Evolutionary conservation across 2,113 vertebrate species (phyloP), one percentile per base, ranked within the genome.

Genomic region (Engystomops pustulosus): DNA sequence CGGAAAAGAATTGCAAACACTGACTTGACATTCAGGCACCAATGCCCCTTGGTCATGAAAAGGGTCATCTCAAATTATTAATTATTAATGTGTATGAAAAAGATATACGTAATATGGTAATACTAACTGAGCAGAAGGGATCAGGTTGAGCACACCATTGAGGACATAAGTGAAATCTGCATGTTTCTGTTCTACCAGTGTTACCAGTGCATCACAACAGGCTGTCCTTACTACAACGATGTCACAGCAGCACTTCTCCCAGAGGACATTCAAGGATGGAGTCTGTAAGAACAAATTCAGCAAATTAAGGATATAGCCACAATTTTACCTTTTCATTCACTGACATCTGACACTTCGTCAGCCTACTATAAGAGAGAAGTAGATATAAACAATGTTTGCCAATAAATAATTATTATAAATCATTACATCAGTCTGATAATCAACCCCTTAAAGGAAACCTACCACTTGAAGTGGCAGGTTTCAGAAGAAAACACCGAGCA

Each of bases 231-330:
- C 92, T 44, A 91, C 89, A 2, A 92, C 90, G 0, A 86, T 89
- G 70, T 97, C 96, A 80, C 93, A 92, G 91, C 96, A 95, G 85
- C 96, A 97, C 86, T 94, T 96, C 88, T 98, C 95, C 97, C 98
- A 99, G 18, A 99, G 94, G 77, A 95, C 87, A 87, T 95, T 95
- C 90, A 97, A 68, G 1, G 96, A 95, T 4, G 93, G 92, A 30
- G 95, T 95, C 97, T 99, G 89, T 85, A 92, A 88, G 49, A 3
- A 88, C 88, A 82, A 6, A 58, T 38, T n/a, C 25, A 25, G 25
- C 1, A 82, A 36, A 87, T 3, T 17, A 49, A 49, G 1, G n/a
- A 53, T 53, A 3, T 53, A n/a, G n/a, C n/a, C n/a, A n/a, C n/a
- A n/a, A n/a, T n/a, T n/a, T n/a, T n/a, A 5, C 18, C 20, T 53